Conservation (phyloP, 2,797 vertebrate species). For the Alauda arvensis region DNA sequence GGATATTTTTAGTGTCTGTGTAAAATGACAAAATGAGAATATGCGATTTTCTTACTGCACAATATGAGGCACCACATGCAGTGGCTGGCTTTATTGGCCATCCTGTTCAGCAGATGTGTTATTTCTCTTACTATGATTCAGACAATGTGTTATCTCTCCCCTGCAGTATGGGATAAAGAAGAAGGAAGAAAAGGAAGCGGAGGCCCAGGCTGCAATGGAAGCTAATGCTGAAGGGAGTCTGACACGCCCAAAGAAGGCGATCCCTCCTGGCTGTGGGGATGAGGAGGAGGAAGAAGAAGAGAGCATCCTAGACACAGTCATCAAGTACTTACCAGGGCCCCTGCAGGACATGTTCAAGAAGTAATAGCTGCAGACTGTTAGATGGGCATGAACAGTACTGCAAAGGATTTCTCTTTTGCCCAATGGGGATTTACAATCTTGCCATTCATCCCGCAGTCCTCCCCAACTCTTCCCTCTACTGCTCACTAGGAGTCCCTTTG, state of each 20-base stretch:
- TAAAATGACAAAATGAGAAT: neutral
- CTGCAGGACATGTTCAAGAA: slow-evolving; percentile 99
- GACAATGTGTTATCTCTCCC: slow-evolving; percentile 20
- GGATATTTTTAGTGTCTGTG: neutral
- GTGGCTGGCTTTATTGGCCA: neutral
- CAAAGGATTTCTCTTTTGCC: slow-evolving; percentile 67
- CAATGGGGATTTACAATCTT: slow-evolving; percentile 67
- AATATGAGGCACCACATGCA: neutral
- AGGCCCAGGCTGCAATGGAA: slow-evolving; percentile 94
- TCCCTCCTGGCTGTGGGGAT: slow-evolving; percentile 91
- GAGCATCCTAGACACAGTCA: slow-evolving; percentile 96
- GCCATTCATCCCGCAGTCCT: slow-evolving; percentile 25
- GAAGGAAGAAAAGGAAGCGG: slow-evolving; percentile 95
- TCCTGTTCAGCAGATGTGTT: neutral
- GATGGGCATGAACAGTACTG: slow-evolving; percentile 66
- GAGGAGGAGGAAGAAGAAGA: slow-evolving; percentile 92
- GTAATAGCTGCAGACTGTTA: slow-evolving; percentile 73
- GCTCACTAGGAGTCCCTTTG: neutral
- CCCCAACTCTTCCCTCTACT: neutral
- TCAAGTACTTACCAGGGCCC: slow-evolving; percentile 95
- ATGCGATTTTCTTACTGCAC: neutral
- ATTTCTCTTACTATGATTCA: neutral
- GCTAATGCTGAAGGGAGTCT: slow-evolving; percentile 92
- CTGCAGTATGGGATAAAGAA: slow-evolving; percentile 92
- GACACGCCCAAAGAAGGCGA: slow-evolving; percentile 93